Percentiles rank a stretch among this genome's conserved stretches.
phyloP scores from a whole-genome alignment of 2,797 vertebrate genomes.

The Taeniopygia guttata region DNA sequence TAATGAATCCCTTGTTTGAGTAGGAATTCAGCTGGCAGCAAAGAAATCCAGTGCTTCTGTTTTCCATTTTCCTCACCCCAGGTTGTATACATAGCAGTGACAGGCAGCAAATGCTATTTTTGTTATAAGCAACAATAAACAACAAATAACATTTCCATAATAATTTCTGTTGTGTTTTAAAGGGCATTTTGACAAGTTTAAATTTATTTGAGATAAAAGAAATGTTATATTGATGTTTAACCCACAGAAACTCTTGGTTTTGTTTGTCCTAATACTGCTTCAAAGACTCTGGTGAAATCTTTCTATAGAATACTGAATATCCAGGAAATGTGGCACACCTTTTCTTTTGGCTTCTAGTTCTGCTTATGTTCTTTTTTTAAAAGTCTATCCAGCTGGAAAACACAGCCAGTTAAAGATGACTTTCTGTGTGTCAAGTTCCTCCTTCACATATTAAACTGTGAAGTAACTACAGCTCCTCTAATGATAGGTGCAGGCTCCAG shows the following conservation, averaged over 20 bases:
- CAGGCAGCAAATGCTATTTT: neutral
- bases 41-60: neutral
- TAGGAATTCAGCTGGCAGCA: neutral
- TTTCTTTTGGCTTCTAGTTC: neutral
- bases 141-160: neutral
- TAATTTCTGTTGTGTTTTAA: neutral
- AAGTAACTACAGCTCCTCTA: neutral
- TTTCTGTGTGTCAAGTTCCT: neutral
- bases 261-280: neutral
- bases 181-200: neutral
- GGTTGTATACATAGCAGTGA: neutral
- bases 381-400: neutral
- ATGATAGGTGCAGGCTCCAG: neutral
- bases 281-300: neutral
- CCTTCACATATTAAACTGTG: fast-evolving
- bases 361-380: neutral
- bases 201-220: neutral
- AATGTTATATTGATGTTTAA: neutral
- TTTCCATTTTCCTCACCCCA: neutral
- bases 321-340: neutral
- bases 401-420: neutral
- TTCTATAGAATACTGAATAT: neutral
- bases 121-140: neutral
- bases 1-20: neutral
- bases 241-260: neutral